Percentiles rank a stretch among this genome's conserved stretches.
Conservation (phyloP, 2,888 invertebrate species). For the Spodoptera exigua region DNA sequence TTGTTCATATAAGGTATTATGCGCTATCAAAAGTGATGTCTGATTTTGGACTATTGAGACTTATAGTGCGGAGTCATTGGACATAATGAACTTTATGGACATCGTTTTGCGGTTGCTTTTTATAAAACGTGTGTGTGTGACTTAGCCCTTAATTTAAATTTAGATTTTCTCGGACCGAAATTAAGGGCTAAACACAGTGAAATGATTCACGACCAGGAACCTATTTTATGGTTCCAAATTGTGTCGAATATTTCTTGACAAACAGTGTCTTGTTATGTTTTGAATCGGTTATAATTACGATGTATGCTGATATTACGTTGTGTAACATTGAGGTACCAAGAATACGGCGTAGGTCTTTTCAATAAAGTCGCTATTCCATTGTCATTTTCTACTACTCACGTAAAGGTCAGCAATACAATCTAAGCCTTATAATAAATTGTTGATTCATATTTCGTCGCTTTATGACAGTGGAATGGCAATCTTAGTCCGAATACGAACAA, state of each 20-base stretch:
- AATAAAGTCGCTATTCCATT: too few species aligned
- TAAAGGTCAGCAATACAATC: too few species aligned
- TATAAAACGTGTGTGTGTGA: conserved; percentile 17
- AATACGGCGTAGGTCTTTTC: too few species aligned
- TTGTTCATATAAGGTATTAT: conserved; percentile 33
- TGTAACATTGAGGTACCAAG: too few species aligned
- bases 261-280: conserved; percentile 3
- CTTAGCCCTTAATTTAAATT: conserved; percentile 20
- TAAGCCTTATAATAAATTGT: too few species aligned
- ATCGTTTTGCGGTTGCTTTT: conserved; percentile 5
- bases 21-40: conserved; percentile 27
- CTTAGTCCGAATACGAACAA: too few species aligned
- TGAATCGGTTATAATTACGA: too few species aligned
- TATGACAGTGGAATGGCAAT: too few species aligned
- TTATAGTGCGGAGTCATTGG: conserved; percentile 22
- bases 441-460: too few species aligned
- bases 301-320: too few species aligned
- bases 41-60: conserved; percentile 22
- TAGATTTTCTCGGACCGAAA: conserved; percentile 20
- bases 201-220: neutral
- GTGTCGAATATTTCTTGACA: conserved; percentile 4
- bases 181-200: neutral
- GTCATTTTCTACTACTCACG: too few species aligned
- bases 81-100: conserved; percentile 43
- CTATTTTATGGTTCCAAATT: conserved; percentile 3